Conservation (phyloP, 2,113 vertebrate genomes). For the Lucifuga dentata region DNA sequence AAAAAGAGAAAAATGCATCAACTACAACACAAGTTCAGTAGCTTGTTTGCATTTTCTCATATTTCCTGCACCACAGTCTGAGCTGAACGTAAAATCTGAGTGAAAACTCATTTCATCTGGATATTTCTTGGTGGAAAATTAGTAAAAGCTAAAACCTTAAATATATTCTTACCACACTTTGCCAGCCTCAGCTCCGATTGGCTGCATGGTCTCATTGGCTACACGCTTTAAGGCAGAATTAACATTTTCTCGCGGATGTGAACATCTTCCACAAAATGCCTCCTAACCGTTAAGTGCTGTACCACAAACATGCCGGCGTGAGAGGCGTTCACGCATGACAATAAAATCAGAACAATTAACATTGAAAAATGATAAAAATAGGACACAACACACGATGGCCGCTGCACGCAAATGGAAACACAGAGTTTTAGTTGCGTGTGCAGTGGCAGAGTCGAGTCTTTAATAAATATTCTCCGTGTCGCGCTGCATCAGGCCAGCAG, state of each 20-base stretch:
- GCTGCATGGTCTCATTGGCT: slow-evolving; percentile 13
- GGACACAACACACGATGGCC: slow-evolving; percentile 8
- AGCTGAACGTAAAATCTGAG: no score
- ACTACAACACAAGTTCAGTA: no score
- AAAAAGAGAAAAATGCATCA: no score
- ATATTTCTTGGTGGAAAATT: no score
- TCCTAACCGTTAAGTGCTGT: slow-evolving; percentile 7
- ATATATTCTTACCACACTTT: no score
- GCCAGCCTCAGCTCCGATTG: slow-evolving; percentile 15
- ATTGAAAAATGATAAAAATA: slow-evolving; percentile 28
- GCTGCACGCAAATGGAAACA: slow-evolving; percentile 14
- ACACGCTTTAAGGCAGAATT: slow-evolving; percentile 65
- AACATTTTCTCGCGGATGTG: slow-evolving; percentile 5
- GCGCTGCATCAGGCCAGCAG: slow-evolving; percentile 11
- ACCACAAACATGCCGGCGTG: slow-evolving; percentile 33
- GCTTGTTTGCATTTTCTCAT: no score
- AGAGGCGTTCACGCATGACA: slow-evolving; percentile 17
- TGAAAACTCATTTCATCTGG: no score
- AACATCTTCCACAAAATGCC: slow-evolving; percentile 19
- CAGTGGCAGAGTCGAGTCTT: slow-evolving; percentile 17
- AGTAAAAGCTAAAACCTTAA: no score
- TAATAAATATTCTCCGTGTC: slow-evolving; percentile 42
- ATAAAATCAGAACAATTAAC: slow-evolving; percentile 8
- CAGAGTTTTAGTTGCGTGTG: slow-evolving; percentile 18
- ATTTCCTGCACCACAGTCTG: no score